These are phyloP conservation scores for Campodea augens DNA, from an alignment of 1,140 invertebrate species.

Conservation along the genomic window DNA sequence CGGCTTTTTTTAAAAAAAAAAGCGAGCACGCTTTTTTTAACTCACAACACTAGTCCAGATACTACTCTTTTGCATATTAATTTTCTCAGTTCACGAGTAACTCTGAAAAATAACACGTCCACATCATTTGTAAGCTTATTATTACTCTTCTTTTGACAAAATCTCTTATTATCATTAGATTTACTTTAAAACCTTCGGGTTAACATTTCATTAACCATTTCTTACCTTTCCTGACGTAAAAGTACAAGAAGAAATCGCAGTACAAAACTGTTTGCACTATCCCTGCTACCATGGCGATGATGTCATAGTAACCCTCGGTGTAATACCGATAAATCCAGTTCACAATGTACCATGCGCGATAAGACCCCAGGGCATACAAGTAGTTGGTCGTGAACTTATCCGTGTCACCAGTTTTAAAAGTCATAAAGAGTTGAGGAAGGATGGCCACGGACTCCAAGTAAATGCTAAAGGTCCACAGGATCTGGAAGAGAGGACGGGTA, in stretches of 20 bases:
- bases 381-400: constrained; percentile 48
- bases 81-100: too few relatives aligned
- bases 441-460: constrained; percentile 46
- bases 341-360: constrained; percentile 38
- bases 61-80: too few relatives aligned
- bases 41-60: too few relatives aligned
- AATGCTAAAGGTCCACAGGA: constrained; percentile 48
- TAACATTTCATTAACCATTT: too few relatives aligned
- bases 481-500: constrained; percentile 19
- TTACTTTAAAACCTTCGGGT: too few relatives aligned
- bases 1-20: too few relatives aligned
- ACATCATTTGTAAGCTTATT: too few relatives aligned
- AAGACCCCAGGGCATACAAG: constrained; percentile 40
- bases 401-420: constrained; percentile 42
- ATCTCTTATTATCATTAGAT: too few relatives aligned
- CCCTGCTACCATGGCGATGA: constrained; percentile 40
- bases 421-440: constrained; percentile 44
- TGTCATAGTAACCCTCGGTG: constrained; percentile 37
- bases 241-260: constrained; percentile 50
- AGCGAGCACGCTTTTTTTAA: too few relatives aligned
- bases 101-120: too few relatives aligned
- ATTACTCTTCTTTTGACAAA: too few relatives aligned
- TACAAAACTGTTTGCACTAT: constrained; percentile 41
- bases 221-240: too few relatives aligned
- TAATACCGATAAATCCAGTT: constrained; percentile 47